A percentile compares a stretch with the other conserved stretches of the same genome.
phyloP scores from a whole-genome alignment of 2,797 vertebrate genomes.

The Acanthurus lineatus region DNA sequence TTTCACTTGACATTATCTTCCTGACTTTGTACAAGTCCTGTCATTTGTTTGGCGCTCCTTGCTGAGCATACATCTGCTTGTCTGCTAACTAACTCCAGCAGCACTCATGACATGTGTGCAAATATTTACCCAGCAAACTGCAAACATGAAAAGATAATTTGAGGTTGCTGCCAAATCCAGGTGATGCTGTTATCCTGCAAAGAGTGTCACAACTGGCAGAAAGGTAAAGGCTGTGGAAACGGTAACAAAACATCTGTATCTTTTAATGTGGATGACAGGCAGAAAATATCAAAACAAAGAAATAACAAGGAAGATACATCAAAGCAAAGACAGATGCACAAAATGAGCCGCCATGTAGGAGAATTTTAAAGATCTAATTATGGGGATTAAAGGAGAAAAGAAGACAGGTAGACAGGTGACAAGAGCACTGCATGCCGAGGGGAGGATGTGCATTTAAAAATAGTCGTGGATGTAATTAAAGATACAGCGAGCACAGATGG shows the following conservation, averaged over 20 bases:
- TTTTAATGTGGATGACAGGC: conserved; percentile 43
- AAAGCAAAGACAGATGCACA: conserved; percentile 32
- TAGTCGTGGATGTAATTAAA: conserved; percentile 73
- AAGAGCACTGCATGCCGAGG: conserved; percentile 36
- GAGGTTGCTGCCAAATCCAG: conserved; percentile 23
- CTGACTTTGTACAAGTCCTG: neutral
- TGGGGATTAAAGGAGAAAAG: conserved; percentile 66
- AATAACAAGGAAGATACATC: conserved; percentile 19
- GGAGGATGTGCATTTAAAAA: conserved; percentile 70
- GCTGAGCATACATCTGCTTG: conserved; percentile 25
- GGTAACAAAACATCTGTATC: conserved; percentile 23
- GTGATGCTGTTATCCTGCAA: neutral
- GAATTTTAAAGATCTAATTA: conserved; percentile 47
- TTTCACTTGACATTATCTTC: neutral
- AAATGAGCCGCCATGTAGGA: conserved; percentile 38
- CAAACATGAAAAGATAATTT: conserved; percentile 38
- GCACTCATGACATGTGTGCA: conserved; percentile 19
- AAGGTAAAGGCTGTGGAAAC: neutral
- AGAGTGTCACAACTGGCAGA: conserved; percentile 12
- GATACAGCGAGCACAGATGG: conserved; percentile 45
- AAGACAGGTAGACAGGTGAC: conserved; percentile 66
- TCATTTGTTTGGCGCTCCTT: conserved; percentile 20
- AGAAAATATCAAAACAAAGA: conserved; percentile 27
- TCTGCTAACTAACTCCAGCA: conserved; percentile 8
- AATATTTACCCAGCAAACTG: conserved; percentile 34